These are phyloP conservation scores for Brachyhypopomus occidentalis DNA, from an alignment of 2,113 vertebrate species.

Conservation along the genomic window DNA sequence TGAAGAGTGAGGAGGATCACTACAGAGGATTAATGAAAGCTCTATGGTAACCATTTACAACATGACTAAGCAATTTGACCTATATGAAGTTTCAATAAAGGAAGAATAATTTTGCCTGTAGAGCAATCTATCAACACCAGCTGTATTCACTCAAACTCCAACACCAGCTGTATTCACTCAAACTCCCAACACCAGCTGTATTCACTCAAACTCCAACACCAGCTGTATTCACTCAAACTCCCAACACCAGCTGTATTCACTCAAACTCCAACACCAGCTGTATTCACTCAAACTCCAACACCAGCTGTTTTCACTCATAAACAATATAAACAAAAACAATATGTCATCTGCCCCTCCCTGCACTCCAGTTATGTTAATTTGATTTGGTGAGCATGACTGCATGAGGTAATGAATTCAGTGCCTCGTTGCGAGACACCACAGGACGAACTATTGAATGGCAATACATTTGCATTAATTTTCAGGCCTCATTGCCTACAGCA, in stretches of 20 bases:
- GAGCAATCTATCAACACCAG: slow-evolving; percentile 1
- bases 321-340: not conserved
- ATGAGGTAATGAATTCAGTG: slow-evolving; percentile 36
- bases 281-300: not conserved
- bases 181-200: no score
- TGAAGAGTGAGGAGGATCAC: no score
- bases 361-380: slow-evolving; percentile 19
- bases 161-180: no score
- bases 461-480: slow-evolving; percentile 33
- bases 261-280: no score
- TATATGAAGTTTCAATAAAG: not conserved
- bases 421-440: slow-evolving; percentile 5
- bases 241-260: no score
- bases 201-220: no score
- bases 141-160: not conserved
- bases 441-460: slow-evolving; percentile 29
- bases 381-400: not conserved
- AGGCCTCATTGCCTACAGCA: slow-evolving; percentile 30
- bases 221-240: no score
- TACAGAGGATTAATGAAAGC: slow-evolving; percentile 5
- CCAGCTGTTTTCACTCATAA: not conserved
- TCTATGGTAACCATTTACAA: slow-evolving; percentile 5
- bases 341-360: not conserved
- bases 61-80: not conserved
- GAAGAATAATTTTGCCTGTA: not conserved